Base-by-base conservation (phyloP, 2,888 invertebrate species). In the Subacronicta megacephala region DNA sequence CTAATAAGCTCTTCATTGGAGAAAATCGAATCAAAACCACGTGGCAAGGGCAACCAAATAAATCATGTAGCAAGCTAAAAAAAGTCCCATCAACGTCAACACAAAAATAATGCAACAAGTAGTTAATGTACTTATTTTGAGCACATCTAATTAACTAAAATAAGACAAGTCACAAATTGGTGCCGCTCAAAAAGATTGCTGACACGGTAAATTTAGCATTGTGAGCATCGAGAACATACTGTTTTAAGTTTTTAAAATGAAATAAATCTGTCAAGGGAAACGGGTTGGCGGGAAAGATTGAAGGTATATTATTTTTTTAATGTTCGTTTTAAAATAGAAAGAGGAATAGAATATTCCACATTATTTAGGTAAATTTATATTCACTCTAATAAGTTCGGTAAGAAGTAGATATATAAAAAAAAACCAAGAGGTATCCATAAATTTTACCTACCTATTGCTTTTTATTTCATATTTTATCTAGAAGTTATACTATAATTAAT, bases 71-170 rank as follows among this genome's bases (percentile, higher is more conserved):
- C 71, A 59, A 60, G 64, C 44, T 62, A 62, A 77, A 81, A 81
- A 82, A 77, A 82, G 72, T 55, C 29, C 29, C 46, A 45, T 68
- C 67, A 56, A 26, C 53, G 45, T 16, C 44, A 43, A 54, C 70
- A 57, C 49, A 46, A 59, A 66, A 69, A 78, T 65, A 75, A 72
- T 47, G 56, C 62, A 74, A 59, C 56, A 80, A 80, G 75, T 74
- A 78, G 59, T 65, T 66, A 65, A 69, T 56, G 65, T 37, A 68
- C 49, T 53, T 71, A 64, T 71, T 77, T 71, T 49, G 66, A 64
- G 77, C 82, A 76, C 80, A 81, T 83, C 79, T 85, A 87, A 90
- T 89, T 90, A 89, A 84, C 83, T 84, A 75, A 87, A 89, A 90
- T 80, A 88, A 87, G 85, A 85, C 82, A 80, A 85, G 70, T 62